These are phyloP conservation scores for Motacilla alba DNA, from an alignment of 2,113 vertebrate species.

Conservation along the genomic window DNA sequence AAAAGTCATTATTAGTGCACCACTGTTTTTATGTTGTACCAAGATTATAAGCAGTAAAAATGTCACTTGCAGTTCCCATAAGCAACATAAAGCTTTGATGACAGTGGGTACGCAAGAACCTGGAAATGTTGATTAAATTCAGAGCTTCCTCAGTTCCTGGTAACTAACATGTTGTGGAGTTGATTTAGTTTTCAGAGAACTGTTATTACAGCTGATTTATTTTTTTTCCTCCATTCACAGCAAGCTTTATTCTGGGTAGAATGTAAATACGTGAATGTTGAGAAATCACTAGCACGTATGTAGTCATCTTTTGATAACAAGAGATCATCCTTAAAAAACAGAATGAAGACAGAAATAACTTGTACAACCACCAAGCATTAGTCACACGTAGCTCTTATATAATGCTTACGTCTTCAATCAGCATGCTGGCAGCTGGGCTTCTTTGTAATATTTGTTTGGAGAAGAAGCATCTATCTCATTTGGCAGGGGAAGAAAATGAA, in stretches of 20 bases:
- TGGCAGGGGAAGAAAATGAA: background rate
- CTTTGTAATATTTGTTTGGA: background rate
- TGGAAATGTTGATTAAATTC: background rate
- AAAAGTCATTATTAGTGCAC: background rate
- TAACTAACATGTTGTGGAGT: background rate
- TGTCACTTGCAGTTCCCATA: background rate
- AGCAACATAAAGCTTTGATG: background rate
- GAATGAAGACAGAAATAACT: constrained; percentile 61
- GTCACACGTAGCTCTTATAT: constrained; percentile 52
- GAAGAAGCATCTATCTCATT: background rate
- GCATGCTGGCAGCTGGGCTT: background rate
- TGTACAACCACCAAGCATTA: constrained; percentile 39
- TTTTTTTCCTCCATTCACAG: background rate
- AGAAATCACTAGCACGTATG: background rate
- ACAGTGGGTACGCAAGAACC: background rate
- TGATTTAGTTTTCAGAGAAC: constrained; percentile 7
- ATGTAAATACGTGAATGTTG: constrained; percentile 5
- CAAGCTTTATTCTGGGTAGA: background rate
- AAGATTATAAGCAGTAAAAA: background rate
- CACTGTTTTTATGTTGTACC: background rate
- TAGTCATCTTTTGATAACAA: constrained; percentile 23
- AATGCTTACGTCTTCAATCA: constrained; percentile 34
- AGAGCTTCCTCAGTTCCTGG: background rate
- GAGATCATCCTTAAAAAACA: constrained; percentile 29
- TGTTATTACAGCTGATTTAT: background rate